Percentiles rank a stretch among this genome's conserved stretches.
phyloP scores from a whole-genome alignment of 2,797 vertebrate genomes.

The Acipenser ruthenus region DNA sequence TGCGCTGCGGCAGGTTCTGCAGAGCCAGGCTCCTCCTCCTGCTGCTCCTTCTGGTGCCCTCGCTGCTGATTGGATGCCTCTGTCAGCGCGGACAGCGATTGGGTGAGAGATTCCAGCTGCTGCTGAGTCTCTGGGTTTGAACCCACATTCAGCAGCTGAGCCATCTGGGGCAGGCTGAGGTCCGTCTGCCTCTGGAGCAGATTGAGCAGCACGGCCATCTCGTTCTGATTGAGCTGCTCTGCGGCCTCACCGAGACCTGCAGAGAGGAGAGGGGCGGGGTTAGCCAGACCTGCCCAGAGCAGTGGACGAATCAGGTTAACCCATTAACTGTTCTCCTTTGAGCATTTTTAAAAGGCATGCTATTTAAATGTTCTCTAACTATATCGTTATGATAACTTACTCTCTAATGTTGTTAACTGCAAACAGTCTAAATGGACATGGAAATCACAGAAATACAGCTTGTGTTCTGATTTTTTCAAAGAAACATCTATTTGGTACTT shows the following conservation, averaged over 20 bases:
- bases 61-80: constrained; percentile 70
- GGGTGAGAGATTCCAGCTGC: constrained; percentile 81
- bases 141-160: constrained; percentile 84
- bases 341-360: no score
- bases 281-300: no score
- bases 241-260: constrained; percentile 79
- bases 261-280: background rate
- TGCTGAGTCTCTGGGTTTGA: constrained; percentile 75
- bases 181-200: constrained; percentile 93
- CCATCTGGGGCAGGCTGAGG: constrained; percentile 85
- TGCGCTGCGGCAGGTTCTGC: constrained; percentile 44
- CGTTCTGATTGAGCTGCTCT: constrained; percentile 92
- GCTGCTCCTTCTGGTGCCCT: constrained; percentile 46
- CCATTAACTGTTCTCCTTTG: no score
- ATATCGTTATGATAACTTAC: no score
- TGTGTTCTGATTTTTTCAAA: no score
- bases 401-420: no score
- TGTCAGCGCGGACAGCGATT: constrained; percentile 79
- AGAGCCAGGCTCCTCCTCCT: constrained; percentile 31
- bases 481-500: no score
- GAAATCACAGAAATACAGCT: no score
- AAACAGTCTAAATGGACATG: no score
- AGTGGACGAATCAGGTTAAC: no score
- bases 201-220: constrained; percentile 86
- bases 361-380: no score